Evolutionary conservation across 2,888 invertebrate species (phyloP).

Genomic region (Bellardia pandia): DNA sequence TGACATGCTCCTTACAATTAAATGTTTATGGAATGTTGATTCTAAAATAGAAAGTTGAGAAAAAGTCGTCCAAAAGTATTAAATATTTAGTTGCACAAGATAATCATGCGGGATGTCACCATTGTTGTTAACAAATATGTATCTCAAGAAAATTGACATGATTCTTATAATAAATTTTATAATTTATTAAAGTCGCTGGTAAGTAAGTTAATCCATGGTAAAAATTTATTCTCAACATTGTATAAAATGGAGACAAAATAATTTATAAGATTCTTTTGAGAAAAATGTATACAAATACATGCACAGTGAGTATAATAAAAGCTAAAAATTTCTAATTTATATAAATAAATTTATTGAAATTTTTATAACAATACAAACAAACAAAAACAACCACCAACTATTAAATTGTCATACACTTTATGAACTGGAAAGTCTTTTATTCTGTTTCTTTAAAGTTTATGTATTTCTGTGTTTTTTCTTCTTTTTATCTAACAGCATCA

Average conservation of each 20-base stretch:
- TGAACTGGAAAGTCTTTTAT: constrained; percentile 44
- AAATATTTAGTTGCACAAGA: no score
- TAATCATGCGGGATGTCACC: background rate
- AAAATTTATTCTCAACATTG: constrained; percentile 40
- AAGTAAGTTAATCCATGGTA: background rate
- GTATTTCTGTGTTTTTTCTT: background rate
- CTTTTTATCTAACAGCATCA: background rate
- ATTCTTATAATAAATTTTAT: background rate
- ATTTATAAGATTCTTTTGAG: background rate
- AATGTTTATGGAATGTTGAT: no score
- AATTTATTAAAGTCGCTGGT: constrained; percentile 32
- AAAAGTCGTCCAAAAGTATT: no score
- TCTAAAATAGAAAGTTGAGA: no score
- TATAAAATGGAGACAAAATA: constrained; percentile 16
- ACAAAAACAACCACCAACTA: constrained; percentile 2
- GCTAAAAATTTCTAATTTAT: constrained; percentile 31
- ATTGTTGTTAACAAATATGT: background rate
- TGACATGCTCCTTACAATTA: no score
- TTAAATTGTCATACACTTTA: constrained; percentile 51
- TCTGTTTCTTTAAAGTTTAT: background rate
- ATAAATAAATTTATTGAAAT: constrained; percentile 20
- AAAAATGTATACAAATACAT: background rate
- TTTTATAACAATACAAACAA: background rate
- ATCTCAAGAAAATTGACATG: background rate
- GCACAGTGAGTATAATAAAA: background rate